Evolutionary conservation across 2,113 vertebrate genomes (phyloP).

Genomic region (Rhynchomys soricoides): DNA sequence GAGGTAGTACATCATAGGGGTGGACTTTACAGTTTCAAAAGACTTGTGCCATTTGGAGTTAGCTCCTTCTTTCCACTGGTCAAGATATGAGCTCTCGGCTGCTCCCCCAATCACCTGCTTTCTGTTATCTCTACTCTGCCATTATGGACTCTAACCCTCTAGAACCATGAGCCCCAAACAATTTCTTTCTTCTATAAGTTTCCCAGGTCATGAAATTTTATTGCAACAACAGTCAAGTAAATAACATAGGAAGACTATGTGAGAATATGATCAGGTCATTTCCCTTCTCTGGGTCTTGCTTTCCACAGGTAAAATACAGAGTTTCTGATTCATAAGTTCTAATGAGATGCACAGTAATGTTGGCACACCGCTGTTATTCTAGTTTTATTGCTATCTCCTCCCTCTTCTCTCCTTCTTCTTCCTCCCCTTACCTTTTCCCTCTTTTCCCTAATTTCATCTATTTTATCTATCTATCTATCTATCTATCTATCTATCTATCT

Average conservation of each 20-base stretch:
- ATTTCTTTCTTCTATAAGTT: not conserved
- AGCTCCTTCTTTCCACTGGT: not conserved
- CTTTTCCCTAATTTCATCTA: too few relatives aligned
- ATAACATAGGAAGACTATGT: not conserved
- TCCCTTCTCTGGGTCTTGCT: not conserved
- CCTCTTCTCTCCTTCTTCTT: not conserved
- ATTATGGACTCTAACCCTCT: not conserved
- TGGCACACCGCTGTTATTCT: not conserved
- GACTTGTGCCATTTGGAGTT: not conserved
- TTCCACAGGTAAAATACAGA: not conserved
- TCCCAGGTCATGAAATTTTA: not conserved
- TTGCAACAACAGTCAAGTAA: not conserved
- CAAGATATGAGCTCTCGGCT: not conserved
- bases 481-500: too few relatives aligned
- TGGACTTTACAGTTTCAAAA: not conserved
- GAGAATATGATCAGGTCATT: not conserved
- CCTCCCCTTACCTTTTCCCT: too few relatives aligned
- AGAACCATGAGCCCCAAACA: not conserved
- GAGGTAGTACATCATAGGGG: not conserved
- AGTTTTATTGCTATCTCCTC: not conserved
- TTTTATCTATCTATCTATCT: too few relatives aligned
- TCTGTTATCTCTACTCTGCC: not conserved
- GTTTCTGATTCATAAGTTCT: not conserved
- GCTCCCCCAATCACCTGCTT: not conserved
- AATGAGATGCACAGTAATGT: not conserved